Evolutionary conservation across 2,797 vertebrate species (phyloP), one percentile per base, ranked within the genome.

Genomic region (Knipowitschia caucasica): DNA sequence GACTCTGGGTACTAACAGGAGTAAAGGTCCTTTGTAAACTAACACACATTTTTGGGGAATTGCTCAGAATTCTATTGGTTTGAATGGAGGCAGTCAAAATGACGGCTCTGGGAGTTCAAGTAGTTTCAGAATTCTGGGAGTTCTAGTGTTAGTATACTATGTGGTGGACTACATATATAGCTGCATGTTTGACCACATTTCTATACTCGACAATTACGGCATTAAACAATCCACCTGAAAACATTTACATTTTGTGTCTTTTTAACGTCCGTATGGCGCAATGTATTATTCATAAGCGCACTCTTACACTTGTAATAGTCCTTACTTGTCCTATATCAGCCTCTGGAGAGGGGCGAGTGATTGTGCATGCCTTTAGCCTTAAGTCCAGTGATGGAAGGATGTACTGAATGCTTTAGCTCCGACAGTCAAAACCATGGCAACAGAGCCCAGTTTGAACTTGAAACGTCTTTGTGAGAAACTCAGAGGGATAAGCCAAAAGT

Each of bases 391-490:
- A 64, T 35, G 47, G 62, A 70, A 74, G 53, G 20, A 15, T 2
- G 10, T 12, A 30, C 43, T 40, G 5, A 1, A 45, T 47, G 54
- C n/a, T 63, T 59, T 53, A 45, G 24, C 18, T 29, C 23, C 2
- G 7, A 47, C 24, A n/a, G 60, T 30, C 23, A 59, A 65, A 69
- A 53, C 71, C 56, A 57, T 50, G 43, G 60, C 44, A 66, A 56
- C 61, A 17, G 44, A 60, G 67, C 50, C 26, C 1, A 10, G 53
- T 55, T 69, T 70, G 56, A 77, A 79, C 67, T 69, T 61, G 53
- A 67, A 58, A 65, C 8, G 53, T 58, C 76, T 77, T 73, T 78
- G 62, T 64, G 64, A 65, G 63, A 56, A 64, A 47, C 56, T 24
- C 46, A 9, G 42, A 69, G 56, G 59, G 56, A 68, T 71, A 73